Base-by-base conservation (phyloP, 2,797 vertebrate genomes). In the Graptemys geographica region DNA sequence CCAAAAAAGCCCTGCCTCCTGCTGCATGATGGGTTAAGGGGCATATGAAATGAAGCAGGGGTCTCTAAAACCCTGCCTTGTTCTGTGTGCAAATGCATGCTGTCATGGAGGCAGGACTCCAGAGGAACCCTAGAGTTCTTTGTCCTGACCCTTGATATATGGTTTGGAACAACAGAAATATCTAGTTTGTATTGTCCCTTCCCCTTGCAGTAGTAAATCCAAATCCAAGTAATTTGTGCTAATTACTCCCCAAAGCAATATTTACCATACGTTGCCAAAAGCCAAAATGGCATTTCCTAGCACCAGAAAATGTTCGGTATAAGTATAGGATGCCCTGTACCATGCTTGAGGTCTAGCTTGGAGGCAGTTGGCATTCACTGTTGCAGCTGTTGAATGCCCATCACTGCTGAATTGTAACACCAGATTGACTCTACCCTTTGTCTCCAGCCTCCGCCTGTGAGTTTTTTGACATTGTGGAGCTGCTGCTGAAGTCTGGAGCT, bases 391-490 rank as follows among this genome's bases (percentile, higher is more conserved):
- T 53, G 41, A 41, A n/a, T 2, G 0, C 55, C 81, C 59, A 0
- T 80, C 81, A 1, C 74, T 4, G 0, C 87, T 1, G 0, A 81
- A 41, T 27, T 10, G 49, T 81, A 53, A 83, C 37, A 78, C 69
- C 81, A 0, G 1, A 2, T 84, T 97, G 53, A 95, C 90, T 90
- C 76, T 94, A 72, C 56, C 19, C 72, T 97, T 83, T 84, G 59
- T 90, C 52, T 87, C 1, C 94, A 99, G 99, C 99, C 5, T 99
- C 99, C 0, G 99, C 99, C 19, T 99, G 99, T 0, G 99, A 99
- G 98, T 99, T 99, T 95, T 93, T 98, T 31, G 99, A 99, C 92
- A 99, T 99, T 4, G 99, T 99, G 96, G 99, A 99, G 97, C 98
- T 99, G 81, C 98, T 99, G 94, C 98, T 99, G 95, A 98, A 98